These are phyloP conservation scores for Otolemur crassicaudatus DNA, from an alignment of 2,797 vertebrate genomes.

Conservation along the genomic window DNA sequence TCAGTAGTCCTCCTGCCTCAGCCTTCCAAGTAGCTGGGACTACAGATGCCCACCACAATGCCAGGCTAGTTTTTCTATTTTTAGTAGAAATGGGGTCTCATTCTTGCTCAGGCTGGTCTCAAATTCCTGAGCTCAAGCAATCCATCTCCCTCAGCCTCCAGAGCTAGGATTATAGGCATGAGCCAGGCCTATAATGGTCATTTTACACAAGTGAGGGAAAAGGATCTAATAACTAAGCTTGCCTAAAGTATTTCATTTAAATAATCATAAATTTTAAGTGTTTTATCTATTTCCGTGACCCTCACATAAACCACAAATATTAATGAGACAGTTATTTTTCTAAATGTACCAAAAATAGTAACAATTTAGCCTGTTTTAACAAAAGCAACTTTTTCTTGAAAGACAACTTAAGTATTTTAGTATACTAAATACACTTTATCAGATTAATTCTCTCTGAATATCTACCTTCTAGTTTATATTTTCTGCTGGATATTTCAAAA, in stretches of 20 bases:
- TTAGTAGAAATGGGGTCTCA: too few relatives aligned
- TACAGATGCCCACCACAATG: too few relatives aligned
- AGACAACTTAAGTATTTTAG: not conserved
- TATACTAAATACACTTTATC: constrained; percentile 40
- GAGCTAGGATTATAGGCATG: too few relatives aligned
- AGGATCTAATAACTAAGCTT: not conserved
- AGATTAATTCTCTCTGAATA: constrained; percentile 7
- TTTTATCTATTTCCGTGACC: not conserved
- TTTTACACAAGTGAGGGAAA: not conserved
- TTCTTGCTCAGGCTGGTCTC: too few relatives aligned
- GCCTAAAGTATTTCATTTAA: not conserved
- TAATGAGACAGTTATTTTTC: constrained; percentile 1
- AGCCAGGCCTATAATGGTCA: not conserved
- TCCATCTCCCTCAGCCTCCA: too few relatives aligned
- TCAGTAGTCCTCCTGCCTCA: too few relatives aligned
- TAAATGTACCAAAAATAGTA: not conserved
- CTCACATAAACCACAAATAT: not conserved
- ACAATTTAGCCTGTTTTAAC: not conserved
- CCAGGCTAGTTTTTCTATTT: too few relatives aligned
- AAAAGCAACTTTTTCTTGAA: not conserved
- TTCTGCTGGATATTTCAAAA: constrained; percentile 48
- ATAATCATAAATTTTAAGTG: not conserved
- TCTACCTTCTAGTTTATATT: constrained; percentile 7
- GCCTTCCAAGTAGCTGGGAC: too few relatives aligned
- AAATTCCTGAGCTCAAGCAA: too few relatives aligned